Percentiles rank a stretch among this genome's conserved stretches.
These are phyloP conservation scores for Deilephila porcellus DNA, from an alignment of 2,888 invertebrate species.

Conservation along the genomic window DNA sequence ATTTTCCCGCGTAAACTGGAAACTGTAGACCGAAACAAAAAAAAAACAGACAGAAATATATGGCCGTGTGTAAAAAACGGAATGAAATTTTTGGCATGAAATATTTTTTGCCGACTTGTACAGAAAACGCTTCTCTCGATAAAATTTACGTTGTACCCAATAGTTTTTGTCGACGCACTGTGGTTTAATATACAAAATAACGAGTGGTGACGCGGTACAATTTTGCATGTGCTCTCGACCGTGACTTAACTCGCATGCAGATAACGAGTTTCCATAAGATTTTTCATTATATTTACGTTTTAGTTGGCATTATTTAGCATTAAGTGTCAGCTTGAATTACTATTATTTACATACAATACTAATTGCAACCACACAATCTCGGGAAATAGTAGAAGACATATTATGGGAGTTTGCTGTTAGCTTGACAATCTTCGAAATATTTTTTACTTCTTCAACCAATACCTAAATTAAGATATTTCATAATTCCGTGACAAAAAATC, in stretches of 20 bases:
- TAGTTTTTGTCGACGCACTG: background rate
- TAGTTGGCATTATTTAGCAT: no score
- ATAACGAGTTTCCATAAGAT: slow-evolving; percentile 26
- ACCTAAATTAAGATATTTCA: no score
- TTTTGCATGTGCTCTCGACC: slow-evolving; percentile 8
- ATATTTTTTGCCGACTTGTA: slow-evolving; percentile 7
- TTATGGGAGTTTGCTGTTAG: no score
- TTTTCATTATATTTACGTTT: background rate
- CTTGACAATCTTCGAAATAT: no score
- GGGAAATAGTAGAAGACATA: no score
- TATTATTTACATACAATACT: no score
- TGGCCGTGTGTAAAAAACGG: slow-evolving; percentile 18
- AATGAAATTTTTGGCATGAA: slow-evolving; percentile 22
- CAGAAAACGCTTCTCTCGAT: slow-evolving; percentile 8
- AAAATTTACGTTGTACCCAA: slow-evolving; percentile 14
- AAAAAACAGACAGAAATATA: slow-evolving; percentile 1
- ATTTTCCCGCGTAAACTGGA: background rate
- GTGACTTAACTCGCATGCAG: slow-evolving; percentile 33
- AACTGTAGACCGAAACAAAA: slow-evolving; percentile 11
- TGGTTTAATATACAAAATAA: slow-evolving; percentile 12
- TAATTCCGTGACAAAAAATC: no score
- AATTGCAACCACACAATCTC: no score
- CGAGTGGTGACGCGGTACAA: slow-evolving; percentile 12
- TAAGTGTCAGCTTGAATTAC: no score
- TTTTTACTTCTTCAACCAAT: no score